Evolutionary conservation across 2,113 vertebrate species (phyloP).

Genomic region (Pan troglodytes): NHGRI_mPanTro3-v2.1_pri NC_086015.1:153416501-153417000

Average conservation of each 20-base stretch:
- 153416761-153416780: neutral
- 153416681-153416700: constrained; percentile 68
- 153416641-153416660: neutral
- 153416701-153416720: neutral
- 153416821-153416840: neutral
- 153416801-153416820: no score
- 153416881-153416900: neutral
- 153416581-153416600: neutral
- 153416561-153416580: neutral
- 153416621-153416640: neutral
- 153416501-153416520: neutral
- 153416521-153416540: neutral
- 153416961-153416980: neutral
- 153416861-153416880: neutral
- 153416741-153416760: neutral
- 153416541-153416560: neutral
- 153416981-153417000: neutral
- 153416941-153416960: neutral
- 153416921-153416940: neutral
- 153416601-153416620: no score
- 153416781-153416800: neutral
- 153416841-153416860: neutral
- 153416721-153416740: no score
- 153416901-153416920: neutral
- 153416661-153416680: neutral